Evolutionary conservation across 2,113 vertebrate species (phyloP).

Genomic region (Struthidea cinerea): DNA sequence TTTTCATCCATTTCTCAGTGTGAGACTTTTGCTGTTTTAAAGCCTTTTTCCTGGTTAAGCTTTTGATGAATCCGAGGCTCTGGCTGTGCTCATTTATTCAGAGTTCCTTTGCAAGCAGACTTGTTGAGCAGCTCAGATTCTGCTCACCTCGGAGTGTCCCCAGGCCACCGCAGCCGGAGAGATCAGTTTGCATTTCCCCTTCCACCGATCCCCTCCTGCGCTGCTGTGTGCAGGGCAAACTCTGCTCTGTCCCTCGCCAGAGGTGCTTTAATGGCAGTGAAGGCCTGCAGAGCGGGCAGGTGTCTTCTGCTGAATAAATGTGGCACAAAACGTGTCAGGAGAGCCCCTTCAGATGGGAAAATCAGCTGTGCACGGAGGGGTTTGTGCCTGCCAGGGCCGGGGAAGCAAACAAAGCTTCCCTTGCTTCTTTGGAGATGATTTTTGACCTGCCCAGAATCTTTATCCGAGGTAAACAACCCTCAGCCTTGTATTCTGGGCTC

Average conservation of each 20-base stretch:
- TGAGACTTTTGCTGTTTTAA: background rate
- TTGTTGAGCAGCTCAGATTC: background rate
- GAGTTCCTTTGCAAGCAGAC: background rate
- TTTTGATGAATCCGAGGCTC: background rate
- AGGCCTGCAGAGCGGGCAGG: background rate
- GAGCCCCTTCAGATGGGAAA: background rate
- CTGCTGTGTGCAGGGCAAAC: background rate
- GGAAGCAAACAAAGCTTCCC: background rate
- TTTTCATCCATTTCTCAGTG: background rate
- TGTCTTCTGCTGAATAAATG: background rate
- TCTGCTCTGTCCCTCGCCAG: background rate
- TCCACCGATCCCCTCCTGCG: background rate
- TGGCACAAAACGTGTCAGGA: background rate
- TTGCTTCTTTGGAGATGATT: background rate
- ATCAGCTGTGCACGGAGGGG: rapidly evolving
- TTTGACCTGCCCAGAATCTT: background rate
- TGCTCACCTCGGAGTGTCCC: background rate
- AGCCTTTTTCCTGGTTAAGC: background rate
- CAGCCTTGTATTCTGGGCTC: conserved; percentile 7
- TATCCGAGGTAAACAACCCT: background rate
- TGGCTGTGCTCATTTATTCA: background rate
- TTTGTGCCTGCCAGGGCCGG: background rate
- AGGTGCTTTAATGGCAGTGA: background rate
- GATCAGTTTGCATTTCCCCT: background rate
- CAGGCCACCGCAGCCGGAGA: background rate